These are phyloP conservation scores for Diprion similis DNA, from an alignment of 1,140 invertebrate genomes.

Conservation along the genomic window DNA sequence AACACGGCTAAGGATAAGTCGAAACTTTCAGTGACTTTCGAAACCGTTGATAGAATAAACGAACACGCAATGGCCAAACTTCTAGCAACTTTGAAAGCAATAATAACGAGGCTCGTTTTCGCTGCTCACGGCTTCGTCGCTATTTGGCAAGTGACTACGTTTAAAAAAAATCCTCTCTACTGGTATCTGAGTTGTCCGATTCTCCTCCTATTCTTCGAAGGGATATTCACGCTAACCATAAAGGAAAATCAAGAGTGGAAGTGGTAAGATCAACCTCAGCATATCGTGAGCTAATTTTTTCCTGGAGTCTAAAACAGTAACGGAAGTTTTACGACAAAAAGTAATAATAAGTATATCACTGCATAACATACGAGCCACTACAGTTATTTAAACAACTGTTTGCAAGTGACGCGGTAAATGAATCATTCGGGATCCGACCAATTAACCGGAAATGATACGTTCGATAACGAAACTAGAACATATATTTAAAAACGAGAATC, in stretches of 20 bases:
- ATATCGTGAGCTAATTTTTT: neutral
- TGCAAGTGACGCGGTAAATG: no score
- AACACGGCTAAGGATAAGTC: no score
- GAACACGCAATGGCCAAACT: slow-evolving; percentile 69
- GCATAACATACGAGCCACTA: no score
- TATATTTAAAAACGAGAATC: no score
- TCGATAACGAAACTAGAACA: no score
- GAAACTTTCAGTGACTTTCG: neutral
- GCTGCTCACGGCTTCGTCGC: slow-evolving; percentile 79
- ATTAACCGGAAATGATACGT: no score
- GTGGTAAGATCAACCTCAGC: slow-evolving; percentile 68
- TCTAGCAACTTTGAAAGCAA: slow-evolving; percentile 80
- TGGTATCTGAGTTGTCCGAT: slow-evolving; percentile 82
- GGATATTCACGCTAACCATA: slow-evolving; percentile 83
- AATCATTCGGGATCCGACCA: no score
- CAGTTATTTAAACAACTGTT: no score
- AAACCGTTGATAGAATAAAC: neutral
- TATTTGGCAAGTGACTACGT: slow-evolving; percentile 81
- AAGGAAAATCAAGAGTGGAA: slow-evolving; percentile 88
- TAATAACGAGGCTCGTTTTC: slow-evolving; percentile 81
- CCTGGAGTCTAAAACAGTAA: no score
- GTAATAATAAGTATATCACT: neutral
- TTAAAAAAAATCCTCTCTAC: slow-evolving; percentile 74
- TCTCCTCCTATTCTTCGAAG: slow-evolving; percentile 77
- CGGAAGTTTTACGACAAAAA: neutral